phyloP scores from a whole-genome alignment of 2,888 invertebrate genomes.

The Gryllus longicercus region DNA sequence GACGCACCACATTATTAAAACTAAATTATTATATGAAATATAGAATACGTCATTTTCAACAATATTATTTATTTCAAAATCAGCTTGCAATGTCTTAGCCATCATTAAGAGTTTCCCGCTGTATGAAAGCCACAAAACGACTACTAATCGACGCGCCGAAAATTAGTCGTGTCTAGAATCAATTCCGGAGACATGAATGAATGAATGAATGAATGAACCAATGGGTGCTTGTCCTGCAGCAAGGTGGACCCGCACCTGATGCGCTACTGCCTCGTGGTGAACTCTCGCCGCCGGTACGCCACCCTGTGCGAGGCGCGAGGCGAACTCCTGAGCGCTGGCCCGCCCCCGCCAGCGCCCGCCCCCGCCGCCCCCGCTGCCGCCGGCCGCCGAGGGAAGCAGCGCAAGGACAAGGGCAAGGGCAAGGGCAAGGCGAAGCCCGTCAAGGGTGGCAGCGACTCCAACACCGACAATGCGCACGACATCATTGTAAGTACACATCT shows the following conservation, averaged over 20 bases:
- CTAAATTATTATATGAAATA: too few relatives aligned
- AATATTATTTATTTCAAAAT: too few relatives aligned
- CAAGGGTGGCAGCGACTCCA: constrained; percentile 26
- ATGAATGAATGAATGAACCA: too few relatives aligned
- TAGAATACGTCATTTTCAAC: too few relatives aligned
- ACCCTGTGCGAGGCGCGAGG: constrained; percentile 53
- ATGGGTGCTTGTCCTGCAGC: constrained; percentile 41
- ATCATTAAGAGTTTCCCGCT: too few relatives aligned
- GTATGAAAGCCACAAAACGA: too few relatives aligned
- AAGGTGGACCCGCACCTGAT: constrained; percentile 52
- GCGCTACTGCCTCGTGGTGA: constrained; percentile 54
- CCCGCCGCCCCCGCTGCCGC: constrained; percentile 35
- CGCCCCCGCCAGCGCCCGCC: constrained; percentile 39
- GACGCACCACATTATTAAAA: too few relatives aligned
- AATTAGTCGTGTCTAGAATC: too few relatives aligned
- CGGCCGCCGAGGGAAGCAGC: constrained; percentile 35
- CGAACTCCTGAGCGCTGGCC: constrained; percentile 44
- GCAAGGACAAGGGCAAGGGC: constrained; percentile 33
- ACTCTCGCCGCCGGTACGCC: constrained; percentile 48
- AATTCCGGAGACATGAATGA: too few relatives aligned
- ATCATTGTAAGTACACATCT: constrained; percentile 31
- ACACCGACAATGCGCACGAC: constrained; percentile 29
- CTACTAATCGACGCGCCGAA: too few relatives aligned
- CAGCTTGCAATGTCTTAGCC: too few relatives aligned
- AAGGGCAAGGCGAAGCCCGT: constrained; percentile 26